phyloP scores from a whole-genome alignment of 2,888 invertebrate species.

The Caenorhabditis wallacei region DNA sequence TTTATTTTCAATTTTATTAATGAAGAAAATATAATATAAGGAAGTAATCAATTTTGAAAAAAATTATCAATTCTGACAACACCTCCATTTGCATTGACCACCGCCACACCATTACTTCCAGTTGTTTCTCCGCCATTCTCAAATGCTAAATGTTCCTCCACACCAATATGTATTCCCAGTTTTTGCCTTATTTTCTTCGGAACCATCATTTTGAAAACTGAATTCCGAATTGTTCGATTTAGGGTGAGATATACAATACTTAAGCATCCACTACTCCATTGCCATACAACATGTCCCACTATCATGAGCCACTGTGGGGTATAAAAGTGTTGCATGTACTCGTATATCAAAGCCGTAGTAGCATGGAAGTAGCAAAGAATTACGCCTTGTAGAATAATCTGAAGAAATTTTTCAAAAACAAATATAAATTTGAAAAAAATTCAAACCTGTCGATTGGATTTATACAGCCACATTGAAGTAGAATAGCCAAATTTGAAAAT shows the following conservation, averaged over 20 bases:
- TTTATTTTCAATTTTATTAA: too few species aligned
- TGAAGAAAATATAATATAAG: too few species aligned
- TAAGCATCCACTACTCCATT: neutral
- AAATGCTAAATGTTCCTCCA: slow-evolving; percentile 6
- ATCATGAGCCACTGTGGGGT: neutral
- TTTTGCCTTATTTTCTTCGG: neutral
- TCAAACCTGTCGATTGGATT: slow-evolving; percentile 8
- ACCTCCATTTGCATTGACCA: neutral
- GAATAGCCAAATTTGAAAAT: slow-evolving; percentile 2
- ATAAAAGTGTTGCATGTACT: neutral
- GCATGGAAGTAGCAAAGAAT: slow-evolving; percentile 6
- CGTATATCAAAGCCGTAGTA: neutral
- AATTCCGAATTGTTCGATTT: slow-evolving; percentile 5
- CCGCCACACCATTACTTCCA: too few species aligned
- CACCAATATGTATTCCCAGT: neutral
- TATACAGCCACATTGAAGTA: slow-evolving; percentile 19
- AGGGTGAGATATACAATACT: neutral
- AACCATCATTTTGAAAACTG: slow-evolving; percentile 13
- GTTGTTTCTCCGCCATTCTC: neutral
- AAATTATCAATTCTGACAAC: slow-evolving; percentile 18
- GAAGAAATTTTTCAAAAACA: neutral
- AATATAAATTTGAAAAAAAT: neutral
- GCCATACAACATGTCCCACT: neutral
- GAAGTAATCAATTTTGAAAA: neutral
- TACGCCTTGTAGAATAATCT: slow-evolving; percentile 13